phyloP scores from a whole-genome alignment of 2,113 vertebrate species.

The Atractosteus spatula region DNA sequence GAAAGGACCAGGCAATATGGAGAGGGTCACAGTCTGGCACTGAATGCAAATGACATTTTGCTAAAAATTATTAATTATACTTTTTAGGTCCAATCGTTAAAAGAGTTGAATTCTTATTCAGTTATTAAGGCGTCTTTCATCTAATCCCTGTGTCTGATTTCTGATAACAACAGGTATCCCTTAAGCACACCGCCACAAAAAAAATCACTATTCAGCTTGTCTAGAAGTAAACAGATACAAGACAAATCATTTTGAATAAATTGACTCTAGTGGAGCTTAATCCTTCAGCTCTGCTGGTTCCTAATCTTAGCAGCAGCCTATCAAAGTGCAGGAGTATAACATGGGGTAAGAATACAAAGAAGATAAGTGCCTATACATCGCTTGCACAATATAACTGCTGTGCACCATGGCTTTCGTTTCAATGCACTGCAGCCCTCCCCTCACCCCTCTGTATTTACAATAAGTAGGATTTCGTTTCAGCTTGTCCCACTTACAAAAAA shows the following conservation, averaged over 20 bases:
- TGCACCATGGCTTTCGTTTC: too few relatives aligned
- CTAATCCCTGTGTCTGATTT: slow-evolving; percentile 24
- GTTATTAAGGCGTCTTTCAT: slow-evolving; percentile 6
- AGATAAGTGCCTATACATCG: too few relatives aligned
- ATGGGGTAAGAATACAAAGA: too few relatives aligned
- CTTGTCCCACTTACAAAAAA: too few relatives aligned
- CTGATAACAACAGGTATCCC: slow-evolving; percentile 29
- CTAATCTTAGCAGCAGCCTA: neutral
- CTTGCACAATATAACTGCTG: too few relatives aligned
- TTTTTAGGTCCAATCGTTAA: slow-evolving; percentile 3
- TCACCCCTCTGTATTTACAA: too few relatives aligned
- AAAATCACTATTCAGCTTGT: slow-evolving; percentile 30
- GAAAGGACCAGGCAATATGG: neutral
- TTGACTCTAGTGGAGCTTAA: neutral
- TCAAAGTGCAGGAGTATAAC: too few relatives aligned
- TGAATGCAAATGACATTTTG: slow-evolving; percentile 16
- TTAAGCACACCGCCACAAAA: slow-evolving; percentile 21
- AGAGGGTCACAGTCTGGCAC: neutral
- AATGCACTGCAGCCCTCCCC: too few relatives aligned
- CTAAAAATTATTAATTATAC: slow-evolving; percentile 18
- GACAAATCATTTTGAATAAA: slow-evolving; percentile 10
- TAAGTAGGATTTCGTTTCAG: too few relatives aligned
- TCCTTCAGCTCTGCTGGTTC: neutral
- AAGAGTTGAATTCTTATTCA: slow-evolving; percentile 6
- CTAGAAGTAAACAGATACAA: slow-evolving; percentile 4